Percentiles rank a stretch among this genome's conserved stretches.
These are phyloP conservation scores for Elmis aenea DNA, from an alignment of 2,888 invertebrate species.

Conservation along the genomic window DNA sequence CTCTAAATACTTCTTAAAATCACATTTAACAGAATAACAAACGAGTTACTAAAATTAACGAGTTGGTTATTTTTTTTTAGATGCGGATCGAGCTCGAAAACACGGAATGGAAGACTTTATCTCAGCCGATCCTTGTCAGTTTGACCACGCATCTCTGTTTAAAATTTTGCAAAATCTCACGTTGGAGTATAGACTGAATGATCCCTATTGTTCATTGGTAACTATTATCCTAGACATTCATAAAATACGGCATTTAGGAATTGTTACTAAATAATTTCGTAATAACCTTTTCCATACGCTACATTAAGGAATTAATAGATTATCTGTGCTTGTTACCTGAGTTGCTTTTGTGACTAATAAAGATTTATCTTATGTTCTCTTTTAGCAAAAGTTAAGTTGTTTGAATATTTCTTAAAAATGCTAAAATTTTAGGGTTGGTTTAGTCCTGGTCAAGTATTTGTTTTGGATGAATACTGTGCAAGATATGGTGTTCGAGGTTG, in stretches of 20 bases:
- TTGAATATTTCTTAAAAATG: too few relatives aligned
- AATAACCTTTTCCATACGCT: too few relatives aligned
- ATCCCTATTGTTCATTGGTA: slow-evolving; percentile 97
- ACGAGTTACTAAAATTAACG: neutral
- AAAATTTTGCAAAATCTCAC: slow-evolving; percentile 87
- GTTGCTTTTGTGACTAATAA: slow-evolving; percentile 1
- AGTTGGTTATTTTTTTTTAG: slow-evolving; percentile 47
- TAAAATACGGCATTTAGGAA: neutral
- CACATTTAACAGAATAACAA: slow-evolving; percentile 2
- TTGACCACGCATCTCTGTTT: slow-evolving; percentile 92
- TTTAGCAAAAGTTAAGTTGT: slow-evolving; percentile 2
- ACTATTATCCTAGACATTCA: slow-evolving; percentile 31
- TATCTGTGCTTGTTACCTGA: slow-evolving; percentile 1
- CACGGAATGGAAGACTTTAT: slow-evolving; percentile 99
- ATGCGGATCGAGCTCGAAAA: slow-evolving; percentile 92
- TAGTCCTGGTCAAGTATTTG: slow-evolving; percentile 98
- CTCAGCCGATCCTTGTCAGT: slow-evolving; percentile 97
- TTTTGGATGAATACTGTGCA: slow-evolving; percentile 96
- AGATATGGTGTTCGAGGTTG: slow-evolving; percentile 96
- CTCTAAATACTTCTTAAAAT: too few relatives aligned
- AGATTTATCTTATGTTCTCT: neutral
- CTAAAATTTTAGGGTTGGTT: slow-evolving; percentile 92
- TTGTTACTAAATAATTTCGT: slow-evolving; percentile 1
- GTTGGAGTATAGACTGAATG: slow-evolving; percentile 90
- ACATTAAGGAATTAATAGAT: too few relatives aligned